Evolutionary conservation across 2,888 invertebrate species (phyloP), one percentile per base, ranked within the genome.

Genomic region (Periphyllus acericola): DNA sequence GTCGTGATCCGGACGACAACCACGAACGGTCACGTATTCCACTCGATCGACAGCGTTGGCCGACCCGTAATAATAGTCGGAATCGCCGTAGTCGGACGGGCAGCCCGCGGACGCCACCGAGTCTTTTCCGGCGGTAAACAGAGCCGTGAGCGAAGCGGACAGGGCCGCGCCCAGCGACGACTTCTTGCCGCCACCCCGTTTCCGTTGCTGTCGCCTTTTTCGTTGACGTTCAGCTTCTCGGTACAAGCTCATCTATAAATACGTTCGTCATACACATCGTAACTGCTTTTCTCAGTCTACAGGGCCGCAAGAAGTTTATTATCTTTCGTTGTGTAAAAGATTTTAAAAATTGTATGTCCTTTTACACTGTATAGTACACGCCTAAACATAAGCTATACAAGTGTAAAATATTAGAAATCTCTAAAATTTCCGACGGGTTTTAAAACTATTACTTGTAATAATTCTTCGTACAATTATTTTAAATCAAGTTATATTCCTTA

Each of bases 181-280:
- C 25, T 66, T 84, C 17, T 84, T 76, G 32, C 84, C 84, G 1
- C 21, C 84, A 1, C n/a, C 5, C 0, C 66, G 76, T 76, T 84
- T 76, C 9, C 40, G 83, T 19, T 82, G 52, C 25, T 40, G 71
- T 2, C 36, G 83, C 3, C 66, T 76, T 9, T 40, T 66, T 0
- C 76, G 76, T 46, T 46, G 66, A 1, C 84, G 76, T 76, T 84
- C 76, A 0, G 76, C 84, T 1, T 84, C 66, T 0, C 84, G 75
- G 46, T 84, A 84, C n/a, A 76, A 32, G 25, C 84, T 84, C 84
- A 84, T 84, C 84, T 84, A 21, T 0, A 32, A 72, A 83, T n/a
- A 55, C 29, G 14, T 2, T 3, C 29, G 4, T 6, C 52, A 11
- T 52, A 52, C 60, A 60, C 25, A 11, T 5, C 46, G 14, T 46